These are phyloP conservation scores for Hippoglossus stenolepis DNA, from an alignment of 2,113 vertebrate genomes.

Conservation along the genomic window DNA sequence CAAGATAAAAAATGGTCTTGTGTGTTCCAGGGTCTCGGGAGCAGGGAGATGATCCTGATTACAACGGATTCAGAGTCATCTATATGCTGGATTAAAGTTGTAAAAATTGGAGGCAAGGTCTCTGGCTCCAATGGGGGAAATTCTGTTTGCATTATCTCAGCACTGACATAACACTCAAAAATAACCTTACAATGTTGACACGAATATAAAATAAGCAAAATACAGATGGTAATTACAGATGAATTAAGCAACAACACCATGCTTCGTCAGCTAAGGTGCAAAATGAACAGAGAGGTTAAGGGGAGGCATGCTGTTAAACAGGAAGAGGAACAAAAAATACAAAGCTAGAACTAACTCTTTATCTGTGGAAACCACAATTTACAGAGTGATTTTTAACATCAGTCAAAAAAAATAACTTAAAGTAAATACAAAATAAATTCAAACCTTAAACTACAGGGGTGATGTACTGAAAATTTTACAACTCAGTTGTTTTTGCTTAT, in stretches of 20 bases:
- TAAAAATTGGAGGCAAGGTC: slow-evolving; percentile 29
- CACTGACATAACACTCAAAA: slow-evolving; percentile 61
- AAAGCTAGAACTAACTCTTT: slow-evolving; percentile 62
- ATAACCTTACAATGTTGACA: slow-evolving; percentile 69
- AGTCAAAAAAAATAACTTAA: slow-evolving; percentile 76
- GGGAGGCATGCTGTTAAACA: slow-evolving; percentile 68
- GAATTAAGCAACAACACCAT: slow-evolving; percentile 62
- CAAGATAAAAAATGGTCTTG: slow-evolving; percentile 44
- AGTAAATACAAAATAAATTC: slow-evolving; percentile 74
- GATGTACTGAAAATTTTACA: slow-evolving; percentile 70
- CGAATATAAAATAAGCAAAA: slow-evolving; percentile 74
- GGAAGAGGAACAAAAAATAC: slow-evolving; percentile 20
- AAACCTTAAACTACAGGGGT: slow-evolving; percentile 65
- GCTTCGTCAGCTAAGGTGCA: slow-evolving; percentile 68
- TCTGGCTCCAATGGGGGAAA: slow-evolving; percentile 50
- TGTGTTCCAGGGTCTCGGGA: slow-evolving; percentile 42
- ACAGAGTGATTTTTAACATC: slow-evolving; percentile 59
- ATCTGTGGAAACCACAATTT: slow-evolving; percentile 68
- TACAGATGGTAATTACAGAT: slow-evolving; percentile 76
- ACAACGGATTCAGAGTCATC: slow-evolving; percentile 7
- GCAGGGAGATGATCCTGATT: slow-evolving; percentile 25
- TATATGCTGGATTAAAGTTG: slow-evolving; percentile 21
- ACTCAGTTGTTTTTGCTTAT: slow-evolving; percentile 51
- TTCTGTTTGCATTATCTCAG: slow-evolving; percentile 61
- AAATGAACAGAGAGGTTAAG: slow-evolving; percentile 52